These are phyloP conservation scores for Plecotus auritus DNA, from an alignment of 2,113 vertebrate genomes.

Conservation along the genomic window DNA sequence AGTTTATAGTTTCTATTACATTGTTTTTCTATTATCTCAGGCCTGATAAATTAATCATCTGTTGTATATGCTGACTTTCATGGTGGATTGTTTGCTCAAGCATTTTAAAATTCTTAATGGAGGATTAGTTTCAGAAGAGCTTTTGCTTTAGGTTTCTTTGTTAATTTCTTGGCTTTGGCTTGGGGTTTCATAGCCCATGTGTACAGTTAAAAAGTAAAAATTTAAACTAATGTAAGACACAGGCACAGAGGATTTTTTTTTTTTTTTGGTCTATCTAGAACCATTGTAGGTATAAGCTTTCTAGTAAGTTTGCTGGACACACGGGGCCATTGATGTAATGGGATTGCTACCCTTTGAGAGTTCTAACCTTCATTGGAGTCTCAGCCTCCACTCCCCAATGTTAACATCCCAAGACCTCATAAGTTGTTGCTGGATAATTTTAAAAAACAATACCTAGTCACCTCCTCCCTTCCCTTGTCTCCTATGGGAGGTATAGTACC, in stretches of 20 bases:
- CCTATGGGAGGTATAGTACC: neutral
- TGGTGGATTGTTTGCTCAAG: slow-evolving; percentile 1
- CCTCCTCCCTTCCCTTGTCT: neutral
- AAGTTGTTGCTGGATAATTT: neutral
- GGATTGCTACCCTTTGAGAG: neutral
- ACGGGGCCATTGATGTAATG: neutral
- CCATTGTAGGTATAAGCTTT: neutral
- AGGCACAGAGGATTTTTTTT: neutral
- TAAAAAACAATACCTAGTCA: neutral
- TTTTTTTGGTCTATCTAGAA: neutral
- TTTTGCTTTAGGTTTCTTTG: slow-evolving; percentile 15
- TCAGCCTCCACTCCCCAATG: neutral
- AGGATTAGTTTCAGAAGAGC: slow-evolving; percentile 27
- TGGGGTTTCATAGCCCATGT: neutral
- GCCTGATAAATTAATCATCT: neutral
- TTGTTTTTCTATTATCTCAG: neutral
- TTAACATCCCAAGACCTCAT: neutral
- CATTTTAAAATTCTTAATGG: neutral
- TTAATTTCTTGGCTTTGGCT: slow-evolving; percentile 12
- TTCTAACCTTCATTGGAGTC: neutral
- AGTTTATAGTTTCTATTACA: neutral
- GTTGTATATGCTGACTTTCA: neutral
- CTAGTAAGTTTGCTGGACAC: neutral
- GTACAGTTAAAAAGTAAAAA: neutral
- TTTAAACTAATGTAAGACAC: neutral